Evolutionary conservation across 2,113 vertebrate genomes (phyloP).

Genomic region (Saccopteryx leptura): DNA sequence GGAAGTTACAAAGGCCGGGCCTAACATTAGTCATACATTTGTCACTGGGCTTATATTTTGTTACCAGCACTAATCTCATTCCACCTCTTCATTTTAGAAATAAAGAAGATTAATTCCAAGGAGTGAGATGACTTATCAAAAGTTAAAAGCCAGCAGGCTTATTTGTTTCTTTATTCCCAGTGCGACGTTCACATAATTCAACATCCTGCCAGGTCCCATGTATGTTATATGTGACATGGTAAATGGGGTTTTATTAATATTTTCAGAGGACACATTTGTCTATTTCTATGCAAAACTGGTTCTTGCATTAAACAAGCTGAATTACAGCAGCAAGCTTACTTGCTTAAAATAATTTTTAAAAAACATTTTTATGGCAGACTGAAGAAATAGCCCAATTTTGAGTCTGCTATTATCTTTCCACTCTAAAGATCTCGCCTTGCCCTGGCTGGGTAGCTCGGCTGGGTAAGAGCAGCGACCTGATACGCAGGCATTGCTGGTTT

Average conservation of each 20-base stretch:
- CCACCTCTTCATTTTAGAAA: slow-evolving; percentile 46
- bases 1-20: not conserved
- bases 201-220: not conserved
- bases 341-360: slow-evolving; percentile 79
- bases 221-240: not conserved
- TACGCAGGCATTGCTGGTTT: not conserved
- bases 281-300: slow-evolving; percentile 14
- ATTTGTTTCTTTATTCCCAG: not conserved
- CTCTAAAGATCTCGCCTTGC: slow-evolving; percentile 76
- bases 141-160: not conserved
- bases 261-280: not conserved
- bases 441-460: not conserved
- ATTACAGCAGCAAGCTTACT: not conserved
- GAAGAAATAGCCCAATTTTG: slow-evolving; percentile 80
- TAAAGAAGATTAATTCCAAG: slow-evolving; percentile 37
- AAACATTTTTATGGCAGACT: slow-evolving; percentile 80
- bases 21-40: not conserved
- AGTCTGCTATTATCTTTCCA: slow-evolving; percentile 78
- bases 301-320: not conserved
- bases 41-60: not conserved
- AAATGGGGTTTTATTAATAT: slow-evolving; percentile 34
- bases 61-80: not conserved
- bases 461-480: not conserved
- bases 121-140: not conserved
- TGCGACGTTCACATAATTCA: not conserved